A percentile compares a stretch with the other conserved stretches of the same genome.
Conservation (phyloP, 1,140 invertebrate genomes). For the Delia radicum region DNA sequence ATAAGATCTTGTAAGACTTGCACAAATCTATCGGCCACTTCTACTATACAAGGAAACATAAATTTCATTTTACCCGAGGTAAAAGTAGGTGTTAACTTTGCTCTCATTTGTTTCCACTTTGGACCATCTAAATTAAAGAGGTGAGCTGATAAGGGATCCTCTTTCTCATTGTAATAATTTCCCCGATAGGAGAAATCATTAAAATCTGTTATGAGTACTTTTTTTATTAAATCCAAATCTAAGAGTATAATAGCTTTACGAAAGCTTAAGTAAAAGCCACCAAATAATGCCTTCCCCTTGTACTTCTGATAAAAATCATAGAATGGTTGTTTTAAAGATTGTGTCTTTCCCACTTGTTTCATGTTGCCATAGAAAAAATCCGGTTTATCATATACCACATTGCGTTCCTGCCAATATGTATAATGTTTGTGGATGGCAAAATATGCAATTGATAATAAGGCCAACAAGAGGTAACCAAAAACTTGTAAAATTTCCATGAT, state of each 20-base stretch:
- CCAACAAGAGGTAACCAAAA: not conserved
- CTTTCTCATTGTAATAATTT: slow-evolving; percentile 53
- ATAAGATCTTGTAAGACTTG: slow-evolving; percentile 41
- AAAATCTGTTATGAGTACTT: slow-evolving; percentile 63
- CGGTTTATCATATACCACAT: slow-evolving; percentile 52
- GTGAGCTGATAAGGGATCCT: slow-evolving; percentile 57
- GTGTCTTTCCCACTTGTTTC: slow-evolving; percentile 29
- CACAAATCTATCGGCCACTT: slow-evolving; percentile 46
- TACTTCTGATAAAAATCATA: slow-evolving; percentile 46
- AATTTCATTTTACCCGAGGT: slow-evolving; percentile 61
- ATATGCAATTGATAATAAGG: not conserved
- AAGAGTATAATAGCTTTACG: slow-evolving; percentile 32
- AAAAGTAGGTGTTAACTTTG: slow-evolving; percentile 60
- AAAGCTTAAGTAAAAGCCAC: slow-evolving; percentile 36
- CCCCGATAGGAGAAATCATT: slow-evolving; percentile 58
- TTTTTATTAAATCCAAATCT: slow-evolving; percentile 64
- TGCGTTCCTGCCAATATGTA: slow-evolving; percentile 51
- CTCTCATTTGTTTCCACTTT: slow-evolving; percentile 61
- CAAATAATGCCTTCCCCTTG: slow-evolving; percentile 38
- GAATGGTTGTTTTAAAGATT: slow-evolving; percentile 29
- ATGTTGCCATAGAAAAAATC: slow-evolving; percentile 50
- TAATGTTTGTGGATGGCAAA: slow-evolving; percentile 31
- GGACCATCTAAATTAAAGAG: slow-evolving; percentile 56
- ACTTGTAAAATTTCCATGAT: slow-evolving; percentile 2
- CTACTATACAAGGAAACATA: slow-evolving; percentile 55